These are phyloP conservation scores for Thermophis baileyi DNA, from an alignment of 2,113 vertebrate genomes.

Conservation along the genomic window DNA sequence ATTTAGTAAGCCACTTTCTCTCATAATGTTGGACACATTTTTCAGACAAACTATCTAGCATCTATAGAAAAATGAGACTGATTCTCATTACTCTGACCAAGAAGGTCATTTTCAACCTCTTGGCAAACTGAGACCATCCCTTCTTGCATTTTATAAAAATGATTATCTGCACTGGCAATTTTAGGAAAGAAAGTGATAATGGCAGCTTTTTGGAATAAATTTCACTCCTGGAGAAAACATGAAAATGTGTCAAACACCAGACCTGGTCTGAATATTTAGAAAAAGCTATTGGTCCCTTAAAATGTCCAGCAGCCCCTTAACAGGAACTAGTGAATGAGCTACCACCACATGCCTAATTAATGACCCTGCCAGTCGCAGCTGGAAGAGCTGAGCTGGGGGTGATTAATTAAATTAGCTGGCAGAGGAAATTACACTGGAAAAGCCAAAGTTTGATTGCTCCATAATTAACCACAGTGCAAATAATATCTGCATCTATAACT, in stretches of 20 bases:
- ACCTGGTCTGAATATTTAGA: slow-evolving; percentile 41
- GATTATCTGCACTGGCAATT: neutral
- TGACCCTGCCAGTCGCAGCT: slow-evolving; percentile 82
- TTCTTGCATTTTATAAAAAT: accelerated
- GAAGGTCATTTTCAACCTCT: neutral
- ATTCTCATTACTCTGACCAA: neutral
- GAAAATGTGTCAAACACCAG: slow-evolving; percentile 3
- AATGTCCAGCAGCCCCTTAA: slow-evolving; percentile 69
- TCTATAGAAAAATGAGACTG: neutral
- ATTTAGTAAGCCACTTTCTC: neutral
- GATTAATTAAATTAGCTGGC: slow-evolving; percentile 90
- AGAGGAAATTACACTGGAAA: slow-evolving; percentile 86
- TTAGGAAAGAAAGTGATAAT: neutral
- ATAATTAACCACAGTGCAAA: slow-evolving; percentile 84
- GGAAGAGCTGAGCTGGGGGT: slow-evolving; percentile 82
- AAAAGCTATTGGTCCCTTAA: slow-evolving; percentile 50
- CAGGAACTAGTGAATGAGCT: slow-evolving; percentile 71
- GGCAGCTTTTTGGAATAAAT: neutral
- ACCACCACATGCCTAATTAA: slow-evolving; percentile 81
- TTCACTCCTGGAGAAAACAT: neutral
- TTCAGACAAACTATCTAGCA: neutral
- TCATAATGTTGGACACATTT: neutral
- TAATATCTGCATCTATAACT: slow-evolving; percentile 82
- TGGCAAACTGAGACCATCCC: neutral
- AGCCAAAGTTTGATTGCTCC: slow-evolving; percentile 86